Evolutionary conservation across 2,888 invertebrate species (phyloP), one percentile per base, ranked within the genome.

Genomic region (Laothoe populi): DNA sequence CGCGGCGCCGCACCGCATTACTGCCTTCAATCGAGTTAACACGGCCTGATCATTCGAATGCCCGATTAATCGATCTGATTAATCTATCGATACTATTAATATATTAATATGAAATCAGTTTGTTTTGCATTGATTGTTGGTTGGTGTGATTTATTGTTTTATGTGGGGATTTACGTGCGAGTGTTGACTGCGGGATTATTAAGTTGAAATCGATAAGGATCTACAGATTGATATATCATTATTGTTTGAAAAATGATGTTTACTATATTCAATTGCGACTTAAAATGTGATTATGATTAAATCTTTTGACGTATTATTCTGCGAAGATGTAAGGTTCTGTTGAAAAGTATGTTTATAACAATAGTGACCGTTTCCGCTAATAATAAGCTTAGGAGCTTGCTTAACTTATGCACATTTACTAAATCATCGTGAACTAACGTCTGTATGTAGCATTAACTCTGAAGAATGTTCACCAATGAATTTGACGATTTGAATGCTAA

Each of bases 1-100:
- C 57, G 45, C 63, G 63, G 59, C 63, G 63, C 63, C 63, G 44
- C 53, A 38, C 60, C 53, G 53, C 53, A 53, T 53, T 53, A 53
- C 19, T 53, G 53, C 53, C 31, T 53, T 31, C 53, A 53, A 62
- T 62, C 62, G 58, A 61, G 45, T 58, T 38, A 57, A 62, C 62
- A 59, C 45, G 42, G 31, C 16, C 35, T 23, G 62, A 62, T 58
- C 57, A 63, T 60, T 60, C 40, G 49, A 61, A 61, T 61, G 26
- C 53, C 19, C 61, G 61, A 61, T 45, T 45, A 53, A 53, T 49
- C 61, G 53, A 24, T 61, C 49, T 24, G 59, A 60, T 63, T 58
- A 63, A 63, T 60, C 60, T 21, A 57, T 45, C 38, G 38, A 57
- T 38, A 46, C 38, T 19, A 49, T 61, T 53, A 61, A 61, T 61